Conservation (phyloP, 2,797 vertebrate species). For the Fringilla coelebs region DNA sequence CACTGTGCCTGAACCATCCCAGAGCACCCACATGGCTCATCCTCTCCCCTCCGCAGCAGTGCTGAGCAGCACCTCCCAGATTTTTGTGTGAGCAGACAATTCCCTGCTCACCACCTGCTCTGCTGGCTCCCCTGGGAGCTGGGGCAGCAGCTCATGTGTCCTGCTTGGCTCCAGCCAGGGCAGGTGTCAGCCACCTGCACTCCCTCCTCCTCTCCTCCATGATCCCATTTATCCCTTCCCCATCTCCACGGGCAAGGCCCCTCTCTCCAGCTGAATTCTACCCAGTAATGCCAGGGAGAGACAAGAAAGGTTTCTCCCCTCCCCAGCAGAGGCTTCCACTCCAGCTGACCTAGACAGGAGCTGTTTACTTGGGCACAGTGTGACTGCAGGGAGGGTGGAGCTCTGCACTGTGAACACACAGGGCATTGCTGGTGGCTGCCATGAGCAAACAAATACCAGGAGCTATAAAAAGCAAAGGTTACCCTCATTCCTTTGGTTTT, state of each 20-base stretch:
- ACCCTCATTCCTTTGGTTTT: slow-evolving; percentile 4
- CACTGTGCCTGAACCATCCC: accelerated
- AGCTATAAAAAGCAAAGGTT: slow-evolving; percentile 13
- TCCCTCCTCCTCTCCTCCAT: not conserved
- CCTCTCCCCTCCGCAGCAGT: accelerated
- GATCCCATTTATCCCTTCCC: not conserved
- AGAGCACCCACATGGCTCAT: not conserved
- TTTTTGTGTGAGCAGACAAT: accelerated
- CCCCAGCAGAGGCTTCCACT: not conserved
- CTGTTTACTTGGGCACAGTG: not conserved
- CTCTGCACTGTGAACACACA: not conserved
- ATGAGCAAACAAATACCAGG: not conserved
- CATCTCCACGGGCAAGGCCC: not conserved
- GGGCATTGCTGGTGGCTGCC: not conserved
- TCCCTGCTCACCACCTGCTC: not conserved
- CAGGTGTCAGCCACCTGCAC: not conserved
- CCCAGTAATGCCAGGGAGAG: not conserved
- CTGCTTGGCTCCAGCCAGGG: not conserved
- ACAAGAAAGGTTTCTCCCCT: not conserved
- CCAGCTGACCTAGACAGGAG: not conserved
- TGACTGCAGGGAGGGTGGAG: not conserved
- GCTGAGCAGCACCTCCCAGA: not conserved
- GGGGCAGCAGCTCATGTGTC: not conserved
- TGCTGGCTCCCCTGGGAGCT: not conserved
- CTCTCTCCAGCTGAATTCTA: not conserved